Conservation (phyloP, 2,888 invertebrate species). For the Aplocera efformata region DNA sequence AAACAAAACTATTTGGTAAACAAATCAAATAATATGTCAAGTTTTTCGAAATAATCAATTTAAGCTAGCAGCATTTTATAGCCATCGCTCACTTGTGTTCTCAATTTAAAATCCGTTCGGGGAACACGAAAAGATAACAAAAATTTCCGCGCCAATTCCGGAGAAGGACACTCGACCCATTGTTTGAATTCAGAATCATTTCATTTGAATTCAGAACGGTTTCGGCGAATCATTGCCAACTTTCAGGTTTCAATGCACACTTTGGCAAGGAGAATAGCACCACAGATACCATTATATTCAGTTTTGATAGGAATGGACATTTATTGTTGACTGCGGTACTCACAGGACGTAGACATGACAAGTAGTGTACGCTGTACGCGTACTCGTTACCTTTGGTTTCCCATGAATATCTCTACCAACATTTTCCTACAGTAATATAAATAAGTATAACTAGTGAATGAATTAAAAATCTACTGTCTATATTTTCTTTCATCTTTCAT, state of each 20-base stretch:
- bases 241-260: constrained; percentile 19
- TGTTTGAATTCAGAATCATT: constrained; percentile 54
- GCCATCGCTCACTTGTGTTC: constrained; percentile 62
- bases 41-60: constrained; percentile 1
- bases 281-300: background rate
- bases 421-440: too few species aligned
- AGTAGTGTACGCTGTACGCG: too few species aligned
- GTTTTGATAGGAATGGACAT: too few species aligned
- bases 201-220: constrained; percentile 71
- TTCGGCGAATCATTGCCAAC: constrained; percentile 57
- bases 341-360: too few species aligned
- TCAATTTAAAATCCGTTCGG: constrained; percentile 79
- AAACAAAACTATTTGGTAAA: too few species aligned
- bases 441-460: too few species aligned
- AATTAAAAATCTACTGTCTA: too few species aligned
- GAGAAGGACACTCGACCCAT: constrained; percentile 74
- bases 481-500: too few species aligned
- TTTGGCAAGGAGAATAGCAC: constrained; percentile 12
- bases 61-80: constrained; percentile 47
- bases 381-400: too few species aligned
- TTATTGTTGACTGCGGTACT: constrained; percentile 20
- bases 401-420: too few species aligned
- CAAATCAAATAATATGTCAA: background rate
- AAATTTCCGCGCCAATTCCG: constrained; percentile 77
- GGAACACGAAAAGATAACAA: constrained; percentile 80